Evolutionary conservation across 2,113 vertebrate genomes (phyloP).

Genomic region (Oryzias javanicus): DNA sequence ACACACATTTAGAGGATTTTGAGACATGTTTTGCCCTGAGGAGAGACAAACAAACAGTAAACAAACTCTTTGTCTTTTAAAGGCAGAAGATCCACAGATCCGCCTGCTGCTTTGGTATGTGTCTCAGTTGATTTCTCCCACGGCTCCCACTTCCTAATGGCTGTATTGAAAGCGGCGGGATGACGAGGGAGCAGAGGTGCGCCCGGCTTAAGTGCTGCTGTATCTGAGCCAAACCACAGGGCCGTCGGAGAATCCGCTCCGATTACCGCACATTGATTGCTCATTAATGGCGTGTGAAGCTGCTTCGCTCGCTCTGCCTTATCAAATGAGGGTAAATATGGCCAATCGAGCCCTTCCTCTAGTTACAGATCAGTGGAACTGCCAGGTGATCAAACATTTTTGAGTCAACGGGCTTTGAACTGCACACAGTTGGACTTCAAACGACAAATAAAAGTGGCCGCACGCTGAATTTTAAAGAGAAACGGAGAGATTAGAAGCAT

Average conservation of each 20-base stretch:
- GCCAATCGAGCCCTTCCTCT: slow-evolving; percentile 42
- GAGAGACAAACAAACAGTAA: not conserved
- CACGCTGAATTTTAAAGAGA: slow-evolving; percentile 1
- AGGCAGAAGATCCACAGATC: not conserved
- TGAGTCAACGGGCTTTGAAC: slow-evolving; percentile 8
- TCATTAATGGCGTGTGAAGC: slow-evolving; percentile 63
- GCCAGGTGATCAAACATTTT: slow-evolving; percentile 28
- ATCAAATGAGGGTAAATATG: slow-evolving; percentile 51
- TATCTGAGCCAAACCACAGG: slow-evolving; percentile 47
- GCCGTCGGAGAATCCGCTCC: slow-evolving; percentile 34
- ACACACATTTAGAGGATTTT: too few species aligned
- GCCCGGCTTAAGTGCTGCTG: slow-evolving; percentile 59
- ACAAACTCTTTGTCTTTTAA: too few species aligned
- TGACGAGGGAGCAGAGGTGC: slow-evolving; percentile 35
- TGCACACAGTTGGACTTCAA: slow-evolving; percentile 6
- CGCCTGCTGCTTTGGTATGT: not conserved
- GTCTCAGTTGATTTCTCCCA: not conserved
- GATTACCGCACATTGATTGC: slow-evolving; percentile 70
- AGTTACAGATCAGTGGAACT: slow-evolving; percentile 1
- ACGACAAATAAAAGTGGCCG: slow-evolving; percentile 12
- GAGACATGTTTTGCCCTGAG: not conserved
- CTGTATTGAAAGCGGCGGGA: slow-evolving; percentile 67
- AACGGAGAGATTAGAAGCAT: slow-evolving; percentile 8
- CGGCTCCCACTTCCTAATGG: slow-evolving; percentile 14
- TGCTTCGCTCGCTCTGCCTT: slow-evolving; percentile 36